Evolutionary conservation across 2,113 vertebrate genomes (phyloP).

Genomic region (Lophura nycthemera): DNA sequence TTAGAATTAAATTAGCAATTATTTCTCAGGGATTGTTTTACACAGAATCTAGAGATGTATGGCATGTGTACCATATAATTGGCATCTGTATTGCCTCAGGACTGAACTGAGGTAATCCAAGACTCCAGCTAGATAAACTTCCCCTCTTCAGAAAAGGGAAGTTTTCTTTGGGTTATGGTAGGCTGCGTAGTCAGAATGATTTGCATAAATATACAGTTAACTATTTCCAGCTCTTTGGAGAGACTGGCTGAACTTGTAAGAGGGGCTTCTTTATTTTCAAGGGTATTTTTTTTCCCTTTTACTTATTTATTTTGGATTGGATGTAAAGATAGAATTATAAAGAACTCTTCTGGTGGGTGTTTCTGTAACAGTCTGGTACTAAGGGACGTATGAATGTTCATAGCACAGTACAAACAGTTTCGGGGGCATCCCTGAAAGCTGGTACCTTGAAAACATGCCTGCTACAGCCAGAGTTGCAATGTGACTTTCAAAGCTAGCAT

Average conservation of each 20-base stretch:
- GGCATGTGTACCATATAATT: background rate
- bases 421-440: background rate
- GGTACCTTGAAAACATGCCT: background rate
- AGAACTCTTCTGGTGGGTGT: background rate
- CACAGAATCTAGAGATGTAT: background rate
- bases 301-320: background rate
- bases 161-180: constrained; percentile 2
- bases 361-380: background rate
- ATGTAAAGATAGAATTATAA: background rate
- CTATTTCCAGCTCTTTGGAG: background rate
- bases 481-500: background rate
- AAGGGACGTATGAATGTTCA: background rate
- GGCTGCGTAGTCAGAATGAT: background rate
- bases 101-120: constrained; percentile 15
- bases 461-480: background rate
- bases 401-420: background rate
- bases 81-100: constrained; percentile 25
- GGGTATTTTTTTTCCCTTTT: background rate
- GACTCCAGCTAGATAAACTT: constrained; percentile 41
- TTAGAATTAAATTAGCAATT: background rate
- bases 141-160: background rate
- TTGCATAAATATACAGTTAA: background rate
- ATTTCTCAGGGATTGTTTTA: constrained; percentile 19
- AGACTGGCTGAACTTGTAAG: background rate
- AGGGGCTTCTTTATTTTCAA: background rate